These are phyloP conservation scores for Agriopis aurantiaria DNA, from an alignment of 2,888 invertebrate genomes.

Conservation along the genomic window DNA sequence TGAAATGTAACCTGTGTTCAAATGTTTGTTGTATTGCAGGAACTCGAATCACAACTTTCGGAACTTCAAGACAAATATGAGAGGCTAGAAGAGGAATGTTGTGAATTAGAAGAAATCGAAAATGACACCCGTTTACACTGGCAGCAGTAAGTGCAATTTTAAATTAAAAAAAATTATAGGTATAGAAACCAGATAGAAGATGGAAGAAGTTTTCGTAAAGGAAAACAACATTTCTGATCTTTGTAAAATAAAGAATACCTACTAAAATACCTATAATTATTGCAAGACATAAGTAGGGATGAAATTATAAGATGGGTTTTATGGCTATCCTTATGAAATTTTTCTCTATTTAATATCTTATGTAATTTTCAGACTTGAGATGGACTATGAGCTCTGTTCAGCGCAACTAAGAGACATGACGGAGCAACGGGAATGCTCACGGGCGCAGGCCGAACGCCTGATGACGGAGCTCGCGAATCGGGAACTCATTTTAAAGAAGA, in stretches of 20 bases:
- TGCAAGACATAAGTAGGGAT: too few relatives aligned
- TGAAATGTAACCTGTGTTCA: neutral
- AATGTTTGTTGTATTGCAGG: constrained; percentile 56
- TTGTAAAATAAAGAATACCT: too few relatives aligned
- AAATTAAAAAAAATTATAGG: too few relatives aligned
- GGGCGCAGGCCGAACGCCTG: constrained; percentile 79
- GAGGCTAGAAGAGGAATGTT: constrained; percentile 89
- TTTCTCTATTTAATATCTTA: neutral
- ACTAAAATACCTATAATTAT: too few relatives aligned
- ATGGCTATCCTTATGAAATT: too few relatives aligned
- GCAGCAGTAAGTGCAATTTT: constrained; percentile 81
- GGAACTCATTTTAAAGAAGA: constrained; percentile 82
- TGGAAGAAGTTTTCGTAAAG: too few relatives aligned
- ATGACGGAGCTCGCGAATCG: constrained; percentile 72
- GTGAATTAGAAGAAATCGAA: constrained; percentile 91
- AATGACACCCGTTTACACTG: constrained; percentile 89
- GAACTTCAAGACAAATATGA: constrained; percentile 88
- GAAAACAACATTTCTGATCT: too few relatives aligned
- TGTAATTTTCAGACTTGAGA: constrained; percentile 80
- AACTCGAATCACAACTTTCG: constrained; percentile 84
- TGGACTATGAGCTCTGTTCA: constrained; percentile 87
- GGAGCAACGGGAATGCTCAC: constrained; percentile 85
- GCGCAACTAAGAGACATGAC: constrained; percentile 87
- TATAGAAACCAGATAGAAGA: too few relatives aligned
- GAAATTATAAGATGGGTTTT: too few relatives aligned